Conservation (phyloP, 2,888 invertebrate species). For the Acanthococcus lagerstroemiae region DNA sequence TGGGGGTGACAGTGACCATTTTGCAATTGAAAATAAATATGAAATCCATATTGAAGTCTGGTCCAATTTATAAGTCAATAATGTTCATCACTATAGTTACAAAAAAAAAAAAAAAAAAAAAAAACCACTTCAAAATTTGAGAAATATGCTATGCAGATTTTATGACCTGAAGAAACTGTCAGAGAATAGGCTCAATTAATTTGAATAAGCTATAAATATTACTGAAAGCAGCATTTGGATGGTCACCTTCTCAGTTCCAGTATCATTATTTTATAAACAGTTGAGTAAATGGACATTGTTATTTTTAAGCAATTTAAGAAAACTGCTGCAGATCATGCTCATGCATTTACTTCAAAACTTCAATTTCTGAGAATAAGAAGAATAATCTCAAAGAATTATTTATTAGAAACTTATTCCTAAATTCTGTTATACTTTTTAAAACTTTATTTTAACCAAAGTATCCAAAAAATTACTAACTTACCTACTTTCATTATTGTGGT, state of each 20-base stretch:
- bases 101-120: constrained; percentile 37
- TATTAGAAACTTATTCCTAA: no score
- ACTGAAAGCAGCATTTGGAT: background rate
- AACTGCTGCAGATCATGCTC: background rate
- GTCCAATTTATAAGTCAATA: constrained; percentile 34
- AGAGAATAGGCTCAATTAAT: background rate
- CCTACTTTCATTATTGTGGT: no score
- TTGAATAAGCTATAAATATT: background rate
- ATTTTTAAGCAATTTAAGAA: background rate
- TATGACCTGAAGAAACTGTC: background rate
- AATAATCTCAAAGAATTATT: background rate
- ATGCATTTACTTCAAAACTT: background rate
- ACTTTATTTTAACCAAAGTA: no score
- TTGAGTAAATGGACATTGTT: background rate
- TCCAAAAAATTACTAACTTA: no score
- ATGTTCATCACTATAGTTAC: constrained; percentile 35
- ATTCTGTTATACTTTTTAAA: no score
- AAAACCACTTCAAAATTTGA: background rate
- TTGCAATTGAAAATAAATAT: constrained; percentile 32
- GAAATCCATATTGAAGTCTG: background rate
- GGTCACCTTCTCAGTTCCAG: background rate
- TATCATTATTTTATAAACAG: background rate
- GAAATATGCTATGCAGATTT: background rate
- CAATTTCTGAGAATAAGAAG: background rate
- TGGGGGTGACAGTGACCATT: constrained; percentile 34